Evolutionary conservation across 2,888 invertebrate genomes (phyloP).

Genomic region (Pheosia tremula): DNA sequence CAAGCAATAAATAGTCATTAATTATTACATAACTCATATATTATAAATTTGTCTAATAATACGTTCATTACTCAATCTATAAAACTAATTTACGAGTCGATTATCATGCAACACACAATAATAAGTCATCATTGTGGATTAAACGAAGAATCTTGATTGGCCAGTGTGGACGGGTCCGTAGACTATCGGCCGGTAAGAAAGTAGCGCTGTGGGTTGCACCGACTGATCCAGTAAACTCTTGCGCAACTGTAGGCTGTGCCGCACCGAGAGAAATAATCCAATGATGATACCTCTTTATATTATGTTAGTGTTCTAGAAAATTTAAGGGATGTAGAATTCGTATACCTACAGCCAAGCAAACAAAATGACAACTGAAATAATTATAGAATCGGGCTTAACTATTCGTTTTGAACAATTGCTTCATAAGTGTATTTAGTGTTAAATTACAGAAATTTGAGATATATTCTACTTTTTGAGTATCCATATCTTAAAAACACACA

Average conservation of each 20-base stretch:
- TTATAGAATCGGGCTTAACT: too few species aligned
- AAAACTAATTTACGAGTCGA: not conserved
- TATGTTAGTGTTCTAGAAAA: not conserved
- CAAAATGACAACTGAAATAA: too few species aligned
- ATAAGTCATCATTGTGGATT: constrained; percentile 4
- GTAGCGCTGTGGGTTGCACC: constrained; percentile 74
- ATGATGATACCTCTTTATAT: not conserved
- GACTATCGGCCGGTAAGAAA: constrained; percentile 67
- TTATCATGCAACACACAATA: not conserved
- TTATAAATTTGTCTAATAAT: not conserved
- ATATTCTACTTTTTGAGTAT: too few species aligned
- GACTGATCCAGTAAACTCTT: constrained; percentile 78
- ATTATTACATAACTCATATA: not conserved
- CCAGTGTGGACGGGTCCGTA: constrained; percentile 55
- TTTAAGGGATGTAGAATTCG: not conserved
- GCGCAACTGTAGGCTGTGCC: constrained; percentile 50
- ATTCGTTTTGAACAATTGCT: too few species aligned
- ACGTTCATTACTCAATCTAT: not conserved
- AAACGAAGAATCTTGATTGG: constrained; percentile 22
- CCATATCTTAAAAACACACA: too few species aligned
- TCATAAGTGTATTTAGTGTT: too few species aligned
- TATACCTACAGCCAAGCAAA: too few species aligned
- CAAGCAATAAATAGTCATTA: not conserved
- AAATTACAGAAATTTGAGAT: too few species aligned
- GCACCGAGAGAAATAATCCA: constrained; percentile 41